Evolutionary conservation across 2,113 vertebrate genomes (phyloP), one percentile per base, ranked within the genome.

Genomic region (Passer domesticus): DNA sequence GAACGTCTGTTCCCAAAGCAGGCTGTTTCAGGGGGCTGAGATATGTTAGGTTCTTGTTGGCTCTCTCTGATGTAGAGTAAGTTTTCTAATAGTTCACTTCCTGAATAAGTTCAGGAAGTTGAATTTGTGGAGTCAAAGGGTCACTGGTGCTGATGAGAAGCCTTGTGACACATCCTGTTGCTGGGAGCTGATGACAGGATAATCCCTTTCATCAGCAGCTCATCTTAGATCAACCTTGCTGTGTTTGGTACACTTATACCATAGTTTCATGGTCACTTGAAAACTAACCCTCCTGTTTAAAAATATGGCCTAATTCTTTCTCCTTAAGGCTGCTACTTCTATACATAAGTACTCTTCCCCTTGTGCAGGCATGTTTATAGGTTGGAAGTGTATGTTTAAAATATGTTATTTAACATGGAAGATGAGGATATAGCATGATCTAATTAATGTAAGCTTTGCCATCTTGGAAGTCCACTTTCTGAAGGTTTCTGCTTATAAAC

Each of bases 11-110:
- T 33, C 12, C 30, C 33, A 55, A 43, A 76, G 59, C 25, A 92
- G 60, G 6, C 39, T 44, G 7, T 68, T 89, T 39, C 37, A 64
- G 35, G 27, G 18, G 30, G 21, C 37, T 60, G 49, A 56, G 20
- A 35, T 62, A 5, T 22, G 35, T 39, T 64, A 47, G 53, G 21
- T 76, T 16, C 30, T 49, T 80, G 39, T 27, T 73, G 63, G 19
- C 16, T 44, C 13, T 69, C 41, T 79, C 39, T 37, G n/a, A 24
- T 41, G 27, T 55, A 68, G 52, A 33, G 18, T 83, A 80, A 73
- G 80, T 64, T 89, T 95, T 87, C 27, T 66, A 22, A 39, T 85
- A 31, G 55, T 58, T 90, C 21, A n/a, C 11, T 92, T 92, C 52
- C 62, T 62, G 52, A 78, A 16, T n/a, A 55, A 64, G 49, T 90